Evolutionary conservation across 2,797 vertebrate genomes (phyloP), one percentile per base, ranked within the genome.

Genomic region (Acestrorhynchus altus): DNA sequence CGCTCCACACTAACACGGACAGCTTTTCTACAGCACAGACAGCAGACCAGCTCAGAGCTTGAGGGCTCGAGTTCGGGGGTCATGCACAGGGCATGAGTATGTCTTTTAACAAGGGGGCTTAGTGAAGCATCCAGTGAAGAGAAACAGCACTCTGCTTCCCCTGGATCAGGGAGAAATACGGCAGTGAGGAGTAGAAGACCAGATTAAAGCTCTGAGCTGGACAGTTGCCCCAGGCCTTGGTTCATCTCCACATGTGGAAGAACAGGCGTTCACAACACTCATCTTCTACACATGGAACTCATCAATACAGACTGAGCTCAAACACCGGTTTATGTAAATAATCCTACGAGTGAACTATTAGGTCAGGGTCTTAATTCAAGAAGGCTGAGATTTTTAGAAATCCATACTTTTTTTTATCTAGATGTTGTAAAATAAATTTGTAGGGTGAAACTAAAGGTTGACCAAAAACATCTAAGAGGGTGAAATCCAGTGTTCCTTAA

Each of bases 21-120:
- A 44, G 35, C 20, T 79, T 70, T 46, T 72, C 60, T 68, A 72
- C 74, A 86, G 82, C 76, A 40, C 86, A 76, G 85, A 73, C 87
- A 89, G 87, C 88, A 82, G 85, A 78, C 86, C 82, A 87, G 90
- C 87, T 93, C 86, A 92, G 87, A 75, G 85, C 87, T 86, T 82
- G 59, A 63, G 18, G 2, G 22, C 20, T 31, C 22, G 81, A n/a
- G 79, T 61, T 24, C 42, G 61, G 28, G 65, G 47, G 78, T 82
- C 72, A 54, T 2, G 31, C 20, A 65, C 49, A 66, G 69, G 42
- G 52, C 69, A 67, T 35, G 24, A 18, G 49, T 35, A 31, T 54
- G 57, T 54, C 52, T 65, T 47, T 24, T 73, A 18, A 63, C 26
- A 7, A 40, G 2, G 49, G 51, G 22, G 22, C 46, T 72, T 66